These are phyloP conservation scores for Furcifer pardalis DNA, from an alignment of 2,797 vertebrate species.

Conservation along the genomic window DNA sequence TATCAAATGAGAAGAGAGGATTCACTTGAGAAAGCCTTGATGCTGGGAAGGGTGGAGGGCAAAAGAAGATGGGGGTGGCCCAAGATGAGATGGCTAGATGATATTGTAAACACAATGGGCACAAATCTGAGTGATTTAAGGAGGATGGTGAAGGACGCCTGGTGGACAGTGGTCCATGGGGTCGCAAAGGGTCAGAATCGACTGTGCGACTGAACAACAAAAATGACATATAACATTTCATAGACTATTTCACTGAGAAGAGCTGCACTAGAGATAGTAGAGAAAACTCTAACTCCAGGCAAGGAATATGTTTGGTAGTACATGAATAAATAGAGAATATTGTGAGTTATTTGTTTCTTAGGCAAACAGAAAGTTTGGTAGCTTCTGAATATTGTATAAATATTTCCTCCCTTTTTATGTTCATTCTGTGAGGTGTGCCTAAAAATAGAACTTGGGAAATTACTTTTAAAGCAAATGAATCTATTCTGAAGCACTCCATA, in stretches of 20 bases:
- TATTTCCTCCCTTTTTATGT: slow-evolving; percentile 12
- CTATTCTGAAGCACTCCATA: not conserved
- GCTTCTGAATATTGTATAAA: not conserved
- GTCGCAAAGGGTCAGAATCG: too few species aligned
- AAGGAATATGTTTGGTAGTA: too few species aligned
- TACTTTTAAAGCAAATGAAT: not conserved
- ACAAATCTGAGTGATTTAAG: too few species aligned
- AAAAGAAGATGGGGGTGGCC: too few species aligned
- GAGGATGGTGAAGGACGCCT: too few species aligned
- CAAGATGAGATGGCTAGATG: too few species aligned
- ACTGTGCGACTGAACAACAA: too few species aligned
- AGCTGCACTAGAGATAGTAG: not conserved
- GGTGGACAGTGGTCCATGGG: too few species aligned
- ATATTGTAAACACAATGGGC: too few species aligned
- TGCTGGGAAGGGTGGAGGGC: too few species aligned
- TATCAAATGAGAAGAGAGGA: too few species aligned
- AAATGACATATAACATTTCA: not conserved
- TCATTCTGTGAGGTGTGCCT: slow-evolving; percentile 12
- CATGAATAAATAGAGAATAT: not conserved
- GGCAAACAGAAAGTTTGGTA: not conserved
- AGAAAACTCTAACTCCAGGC: not conserved
- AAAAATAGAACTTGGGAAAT: not conserved
- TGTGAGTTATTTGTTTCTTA: not conserved
- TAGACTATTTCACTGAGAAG: not conserved
- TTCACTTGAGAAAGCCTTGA: too few species aligned